Evolutionary conservation across 2,113 vertebrate species (phyloP), one percentile per base, ranked within the genome.

Genomic region (Phainopepla nitens): DNA sequence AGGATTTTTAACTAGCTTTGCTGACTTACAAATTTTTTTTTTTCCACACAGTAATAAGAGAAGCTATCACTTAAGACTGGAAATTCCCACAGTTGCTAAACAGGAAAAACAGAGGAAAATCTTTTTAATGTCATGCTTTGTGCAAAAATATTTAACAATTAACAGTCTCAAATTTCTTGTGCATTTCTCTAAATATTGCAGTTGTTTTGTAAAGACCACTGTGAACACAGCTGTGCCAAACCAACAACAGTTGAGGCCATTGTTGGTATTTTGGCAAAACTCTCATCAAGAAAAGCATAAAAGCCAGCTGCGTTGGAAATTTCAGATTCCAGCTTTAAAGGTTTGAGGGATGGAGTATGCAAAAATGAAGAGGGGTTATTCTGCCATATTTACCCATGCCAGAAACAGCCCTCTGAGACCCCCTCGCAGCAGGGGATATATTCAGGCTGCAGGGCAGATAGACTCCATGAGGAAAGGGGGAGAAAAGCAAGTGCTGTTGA

Each of bases 191-290:
- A 87, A 83, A 78, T 89, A 95, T 93, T 95, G 90, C 96, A 84
- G 69, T 96, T 94, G 85, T 91, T 94, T 96, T 84, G 57, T 5
- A 3, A 87, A 86, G 90, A 90, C 68, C 76, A 77, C 92, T 95
- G 89, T 50, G 94, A 82, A 62, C 64, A 68, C 93, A 96, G 64
- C 90, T 96, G 93, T 71, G 79, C 80, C 93, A 96, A 95, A 25
- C 76, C 93, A 92, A 76, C 65, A 85, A 94, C 90, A 94, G 71
- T 88, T 47, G 72, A 66, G 44, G 62, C 79, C 64, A 90, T 90
- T 95, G 93, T 95, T 65, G 80, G 71, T n/a, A 69, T 90, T 94
- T 84, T 96, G 96, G 96, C 96, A 96, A 93, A 92, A 68, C 64
- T 75, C 8, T 78, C 82, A 50, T 42, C 3, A 10, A 84, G 76